Conservation (phyloP, 2,113 vertebrate genomes). For the Apus apus region DNA sequence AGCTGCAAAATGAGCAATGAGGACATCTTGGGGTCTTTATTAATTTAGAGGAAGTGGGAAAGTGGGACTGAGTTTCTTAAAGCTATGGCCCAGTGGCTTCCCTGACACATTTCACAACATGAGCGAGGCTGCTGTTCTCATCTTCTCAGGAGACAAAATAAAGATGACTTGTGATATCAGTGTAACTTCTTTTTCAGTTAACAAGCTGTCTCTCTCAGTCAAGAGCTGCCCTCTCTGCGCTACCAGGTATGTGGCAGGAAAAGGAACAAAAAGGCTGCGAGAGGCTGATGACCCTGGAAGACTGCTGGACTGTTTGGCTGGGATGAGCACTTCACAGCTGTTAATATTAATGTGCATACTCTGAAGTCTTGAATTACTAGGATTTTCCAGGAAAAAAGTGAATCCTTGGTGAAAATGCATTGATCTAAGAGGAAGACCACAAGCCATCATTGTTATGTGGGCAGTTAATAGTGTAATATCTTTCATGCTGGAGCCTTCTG, state of each 20-base stretch:
- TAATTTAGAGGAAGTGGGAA: slow-evolving; percentile 5
- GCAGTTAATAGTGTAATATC: not conserved
- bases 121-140: slow-evolving; percentile 23
- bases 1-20: slow-evolving; percentile 1
- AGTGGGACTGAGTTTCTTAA: slow-evolving; percentile 15
- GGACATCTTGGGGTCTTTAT: not conserved
- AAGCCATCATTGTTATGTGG: rapidly evolving
- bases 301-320: not conserved
- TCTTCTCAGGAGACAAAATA: slow-evolving; percentile 47
- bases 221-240: not conserved
- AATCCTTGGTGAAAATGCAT: not conserved
- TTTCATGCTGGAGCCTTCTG: not conserved
- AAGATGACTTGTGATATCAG: slow-evolving; percentile 22
- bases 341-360: not conserved
- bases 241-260: not conserved
- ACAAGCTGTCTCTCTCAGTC: not conserved
- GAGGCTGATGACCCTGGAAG: not conserved
- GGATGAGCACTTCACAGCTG: not conserved
- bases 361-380: not conserved
- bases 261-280: not conserved
- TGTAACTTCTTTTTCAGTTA: not conserved
- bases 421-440: not conserved
- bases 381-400: not conserved
- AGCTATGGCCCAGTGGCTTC: not conserved
- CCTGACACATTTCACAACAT: slow-evolving; percentile 28